Evolutionary conservation across 92 coral and sea anemone genomes (phyloP), one percentile per base, ranked within the genome.

Genomic region (Phenganax subtilis): DNA sequence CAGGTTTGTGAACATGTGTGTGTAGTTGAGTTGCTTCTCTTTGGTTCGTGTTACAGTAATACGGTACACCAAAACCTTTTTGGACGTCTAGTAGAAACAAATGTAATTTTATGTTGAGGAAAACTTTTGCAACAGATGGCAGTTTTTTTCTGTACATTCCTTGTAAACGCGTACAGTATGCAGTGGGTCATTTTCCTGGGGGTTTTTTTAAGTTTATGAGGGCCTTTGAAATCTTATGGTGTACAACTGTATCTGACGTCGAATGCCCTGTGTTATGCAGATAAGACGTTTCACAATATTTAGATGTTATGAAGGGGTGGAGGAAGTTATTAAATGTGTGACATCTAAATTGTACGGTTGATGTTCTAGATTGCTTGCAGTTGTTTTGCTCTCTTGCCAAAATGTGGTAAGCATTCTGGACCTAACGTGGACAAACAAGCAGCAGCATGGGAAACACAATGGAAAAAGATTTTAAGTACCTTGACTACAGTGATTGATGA

Each of bases 311-410:
- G 47, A 37, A 5, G 47, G 47, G 47, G 47, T 2, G 47, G 47
- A 5, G 47, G 47, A 2, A 12, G 25, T 17, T 12, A 55, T 55
- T 29, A 51, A 52, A 16, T 56, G 30, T 53, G 31, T 6, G 17
- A 16, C 47, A 20, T 31, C 67, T 25, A 51, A 44, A 4, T 28
- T 6, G 14, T 75, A 65, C 57, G 17, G 70, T 1, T 44, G 54
- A 53, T 61, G 8, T 75, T 86, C 10, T 62, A 90, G 94, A 78
- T 70, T 54, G 91, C 91, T 7, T 88, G 91, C 63, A 12, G 54
- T 52, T 90, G 94, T 82, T 90, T 83, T 70, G 94, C 94, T 62
- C 14, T 82, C 57, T 77, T 90, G 61, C 90, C 94, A 6, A 88
- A 87, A 62, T 90, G 94, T 68, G 88, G 87, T 37, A 77, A 85